These are phyloP conservation scores for Aplysina aerophoba DNA, from an alignment of 37 sponge, comb jelly and placozoan species.

Conservation along the genomic window DNA sequence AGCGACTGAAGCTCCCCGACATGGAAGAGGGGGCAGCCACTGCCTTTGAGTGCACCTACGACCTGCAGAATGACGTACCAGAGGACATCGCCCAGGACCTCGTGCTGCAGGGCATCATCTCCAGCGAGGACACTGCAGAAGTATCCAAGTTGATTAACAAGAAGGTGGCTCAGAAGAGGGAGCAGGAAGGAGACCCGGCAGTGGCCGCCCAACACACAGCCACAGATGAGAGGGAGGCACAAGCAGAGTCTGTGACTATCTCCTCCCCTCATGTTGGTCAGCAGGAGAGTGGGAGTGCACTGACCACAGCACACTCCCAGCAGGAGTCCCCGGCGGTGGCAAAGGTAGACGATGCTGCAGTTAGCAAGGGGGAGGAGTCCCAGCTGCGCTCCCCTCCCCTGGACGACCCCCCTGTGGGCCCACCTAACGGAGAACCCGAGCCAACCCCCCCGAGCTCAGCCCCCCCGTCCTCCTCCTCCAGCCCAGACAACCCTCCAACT, in stretches of 20 bases:
- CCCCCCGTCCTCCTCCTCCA: neutral
- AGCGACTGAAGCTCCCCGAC: conserved; percentile 46
- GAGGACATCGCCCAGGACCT: conserved; percentile 78
- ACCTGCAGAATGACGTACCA: conserved; percentile 72
- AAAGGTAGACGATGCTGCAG: neutral
- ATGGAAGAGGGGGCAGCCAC: conserved; percentile 43
- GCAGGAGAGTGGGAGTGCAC: neutral
- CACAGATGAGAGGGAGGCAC: neutral
- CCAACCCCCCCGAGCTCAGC: too few relatives aligned
- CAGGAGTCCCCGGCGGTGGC: neutral
- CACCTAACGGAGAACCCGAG: neutral
- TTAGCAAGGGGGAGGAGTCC: neutral
- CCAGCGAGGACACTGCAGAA: neutral
- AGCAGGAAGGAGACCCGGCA: neutral
- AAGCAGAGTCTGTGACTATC: neutral
- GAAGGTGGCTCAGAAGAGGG: neutral
- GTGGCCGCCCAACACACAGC: neutral
- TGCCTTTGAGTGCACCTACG: conserved; percentile 71
- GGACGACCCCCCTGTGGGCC: neutral
- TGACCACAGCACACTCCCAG: neutral
- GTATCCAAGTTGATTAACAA: neutral
- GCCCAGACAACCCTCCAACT: too few relatives aligned
- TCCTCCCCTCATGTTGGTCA: neutral
- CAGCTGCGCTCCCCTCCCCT: neutral
- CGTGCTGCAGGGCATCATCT: conserved; percentile 45